Evolutionary conservation across 2,113 vertebrate genomes (phyloP).

Genomic region (Calidris pugnax): DNA sequence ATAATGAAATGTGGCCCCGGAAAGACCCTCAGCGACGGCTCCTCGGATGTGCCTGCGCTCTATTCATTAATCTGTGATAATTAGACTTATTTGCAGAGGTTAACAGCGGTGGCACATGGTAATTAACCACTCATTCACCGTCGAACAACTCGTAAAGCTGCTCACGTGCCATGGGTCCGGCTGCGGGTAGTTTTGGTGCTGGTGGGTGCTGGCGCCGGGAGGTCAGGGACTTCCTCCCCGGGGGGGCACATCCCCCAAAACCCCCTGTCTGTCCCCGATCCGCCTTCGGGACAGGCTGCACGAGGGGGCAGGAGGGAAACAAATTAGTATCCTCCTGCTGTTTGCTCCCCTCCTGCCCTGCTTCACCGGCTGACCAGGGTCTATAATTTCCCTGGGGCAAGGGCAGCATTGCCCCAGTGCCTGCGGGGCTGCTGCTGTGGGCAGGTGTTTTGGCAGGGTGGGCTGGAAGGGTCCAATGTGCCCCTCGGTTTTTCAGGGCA

Average conservation of each 20-base stretch:
- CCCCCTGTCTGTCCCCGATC: not conserved
- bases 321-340: not conserved
- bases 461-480: not conserved
- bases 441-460: not conserved
- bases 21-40: slow-evolving; percentile 64
- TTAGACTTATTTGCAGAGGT: slow-evolving; percentile 81
- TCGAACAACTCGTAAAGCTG: slow-evolving; percentile 47
- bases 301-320: not conserved
- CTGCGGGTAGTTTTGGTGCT: not conserved
- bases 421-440: not conserved
- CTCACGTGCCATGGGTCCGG: not conserved
- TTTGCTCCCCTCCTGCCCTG: not conserved
- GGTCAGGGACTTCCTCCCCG: not conserved
- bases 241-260: not conserved
- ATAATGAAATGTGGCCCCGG: slow-evolving; percentile 74
- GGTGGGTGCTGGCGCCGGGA: not conserved
- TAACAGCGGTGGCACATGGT: slow-evolving; percentile 75
- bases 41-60: slow-evolving; percentile 67
- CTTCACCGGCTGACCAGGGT: fast-evolving
- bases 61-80: slow-evolving; percentile 83
- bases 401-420: too few relatives aligned
- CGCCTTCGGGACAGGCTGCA: not conserved
- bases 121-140: slow-evolving; percentile 72
- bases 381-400: not conserved
- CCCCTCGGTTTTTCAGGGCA: not conserved